Conservation (phyloP, 2,888 invertebrate species). For the Saturnia pavonia region DNA sequence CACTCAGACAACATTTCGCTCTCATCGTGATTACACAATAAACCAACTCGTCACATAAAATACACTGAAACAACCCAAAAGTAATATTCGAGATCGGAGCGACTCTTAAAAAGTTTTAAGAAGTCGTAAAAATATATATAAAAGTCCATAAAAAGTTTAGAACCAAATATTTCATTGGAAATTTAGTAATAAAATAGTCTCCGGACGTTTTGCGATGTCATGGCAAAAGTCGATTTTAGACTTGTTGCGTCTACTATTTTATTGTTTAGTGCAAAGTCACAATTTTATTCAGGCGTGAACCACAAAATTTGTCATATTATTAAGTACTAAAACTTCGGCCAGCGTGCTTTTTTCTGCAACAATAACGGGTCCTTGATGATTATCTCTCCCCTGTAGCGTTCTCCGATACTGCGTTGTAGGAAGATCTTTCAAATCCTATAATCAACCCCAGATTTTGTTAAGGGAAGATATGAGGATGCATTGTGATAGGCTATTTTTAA, state of each 20-base stretch:
- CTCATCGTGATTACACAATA: background rate
- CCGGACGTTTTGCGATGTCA: constrained; percentile 2
- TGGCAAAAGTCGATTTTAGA: background rate
- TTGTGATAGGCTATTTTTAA: too few relatives aligned
- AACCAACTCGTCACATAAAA: background rate
- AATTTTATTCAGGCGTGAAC: background rate
- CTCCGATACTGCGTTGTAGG: too few relatives aligned
- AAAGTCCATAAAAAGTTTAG: constrained; percentile 11
- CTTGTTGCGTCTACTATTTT: background rate
- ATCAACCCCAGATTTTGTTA: too few relatives aligned
- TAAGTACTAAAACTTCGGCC: background rate
- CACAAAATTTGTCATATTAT: background rate
- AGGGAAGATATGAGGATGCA: too few relatives aligned
- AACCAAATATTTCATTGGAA: background rate
- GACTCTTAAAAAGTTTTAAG: constrained; percentile 8
- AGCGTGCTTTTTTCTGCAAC: background rate
- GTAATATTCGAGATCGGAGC: constrained; percentile 6
- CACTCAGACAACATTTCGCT: background rate
- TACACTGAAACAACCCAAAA: constrained; percentile 2
- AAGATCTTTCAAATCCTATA: too few relatives aligned
- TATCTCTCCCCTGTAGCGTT: too few relatives aligned
- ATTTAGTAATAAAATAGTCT: background rate
- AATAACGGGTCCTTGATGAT: too few relatives aligned
- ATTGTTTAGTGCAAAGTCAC: background rate
- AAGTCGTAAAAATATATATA: constrained; percentile 10